These are phyloP conservation scores for Belgica antarctica DNA, from an alignment of 2,888 invertebrate species.

Conservation along the genomic window DNA sequence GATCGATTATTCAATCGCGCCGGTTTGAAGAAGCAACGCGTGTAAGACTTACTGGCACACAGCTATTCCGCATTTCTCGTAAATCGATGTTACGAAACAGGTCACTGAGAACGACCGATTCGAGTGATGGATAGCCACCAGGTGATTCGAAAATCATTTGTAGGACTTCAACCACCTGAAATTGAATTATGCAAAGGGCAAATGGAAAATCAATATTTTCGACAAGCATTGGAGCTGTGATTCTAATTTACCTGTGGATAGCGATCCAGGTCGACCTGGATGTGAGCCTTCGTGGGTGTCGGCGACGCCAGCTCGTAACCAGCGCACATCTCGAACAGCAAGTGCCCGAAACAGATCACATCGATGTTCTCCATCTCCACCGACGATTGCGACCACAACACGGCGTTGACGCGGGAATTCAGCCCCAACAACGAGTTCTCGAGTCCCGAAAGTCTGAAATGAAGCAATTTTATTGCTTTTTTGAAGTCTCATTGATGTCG, in stretches of 20 bases:
- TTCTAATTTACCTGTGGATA: conserved; percentile 66
- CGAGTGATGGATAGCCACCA: conserved; percentile 68
- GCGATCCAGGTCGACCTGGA: conserved; percentile 66
- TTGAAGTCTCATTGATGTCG: too few species aligned
- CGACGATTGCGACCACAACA: conserved; percentile 57
- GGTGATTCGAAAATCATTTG: conserved; percentile 72
- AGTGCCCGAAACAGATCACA: conserved; percentile 73
- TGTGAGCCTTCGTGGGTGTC: conserved; percentile 70
- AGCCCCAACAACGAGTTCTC: conserved; percentile 83
- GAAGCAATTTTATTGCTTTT: too few species aligned
- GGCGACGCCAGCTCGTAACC: conserved; percentile 77
- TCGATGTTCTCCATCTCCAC: conserved; percentile 60
- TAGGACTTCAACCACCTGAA: conserved; percentile 72
- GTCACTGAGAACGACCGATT: conserved; percentile 78
- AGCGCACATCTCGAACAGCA: conserved; percentile 89
- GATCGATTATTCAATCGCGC: not conserved
- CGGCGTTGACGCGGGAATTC: conserved; percentile 58
- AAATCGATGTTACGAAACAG: conserved; percentile 86
- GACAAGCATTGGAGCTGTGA: not conserved
- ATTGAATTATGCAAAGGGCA: conserved; percentile 30
- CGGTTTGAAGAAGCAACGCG: not conserved
- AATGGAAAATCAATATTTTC: not conserved
- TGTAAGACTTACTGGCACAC: conserved; percentile 64
- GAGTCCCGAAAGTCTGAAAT: conserved; percentile 77
- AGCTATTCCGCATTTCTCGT: conserved; percentile 80